Base-by-base conservation (phyloP, 2,797 vertebrate genomes). In the Spinus pinus region DNA sequence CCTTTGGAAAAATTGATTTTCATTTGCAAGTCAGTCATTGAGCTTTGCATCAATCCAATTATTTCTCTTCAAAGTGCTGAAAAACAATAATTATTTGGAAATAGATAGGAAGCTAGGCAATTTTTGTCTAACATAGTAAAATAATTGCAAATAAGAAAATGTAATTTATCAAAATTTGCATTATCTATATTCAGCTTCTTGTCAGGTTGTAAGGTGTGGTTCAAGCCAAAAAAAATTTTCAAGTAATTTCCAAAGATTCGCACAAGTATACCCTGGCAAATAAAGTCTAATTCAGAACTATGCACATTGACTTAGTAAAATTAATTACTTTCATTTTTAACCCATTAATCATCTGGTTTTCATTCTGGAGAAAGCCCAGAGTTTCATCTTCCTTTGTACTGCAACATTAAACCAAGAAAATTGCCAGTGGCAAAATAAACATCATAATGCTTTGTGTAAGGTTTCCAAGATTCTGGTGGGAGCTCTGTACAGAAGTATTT, bases 401-500 rank as follows among this genome's bases (percentile, higher is more conserved):
- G 86, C 77, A 92, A 94, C 39, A 42, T 81, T 95, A 95, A 93
- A 86, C 82, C 65, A 95, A 93, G 62, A 80, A 92, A 94, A 91
- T 77, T 77, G 91, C 79, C 75, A 91, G 66, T 81, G 91, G 95
- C 81, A 91, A 96, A 95, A 88, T 66, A 96, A 96, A 94, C 66
- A 88, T 71, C 51, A 39, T 84, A 79, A 94, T 64, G 64, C 49
- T 90, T 93, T 71, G n/a, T 47, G 58, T 81, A 78, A 85, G 72
- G 86, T 78, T 95, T 96, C 91, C 86, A 95, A 87, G 72, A 91
- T 80, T 94, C 93, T 96, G 94, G 86, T 97, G 95, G 93, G 86
- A 97, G 94, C 67, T 92, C 84, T 93, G 73, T 33, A 90, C 47
- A 80, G 80, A 95, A 92, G 81, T 96, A 92, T 95, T 95, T 95